A percentile compares a stretch with the other conserved stretches of the same genome.
These are phyloP conservation scores for Apostichopus californicus DNA, from an alignment of 35 echinoderm and acorn worm genomes.

Conservation along the genomic window DNA sequence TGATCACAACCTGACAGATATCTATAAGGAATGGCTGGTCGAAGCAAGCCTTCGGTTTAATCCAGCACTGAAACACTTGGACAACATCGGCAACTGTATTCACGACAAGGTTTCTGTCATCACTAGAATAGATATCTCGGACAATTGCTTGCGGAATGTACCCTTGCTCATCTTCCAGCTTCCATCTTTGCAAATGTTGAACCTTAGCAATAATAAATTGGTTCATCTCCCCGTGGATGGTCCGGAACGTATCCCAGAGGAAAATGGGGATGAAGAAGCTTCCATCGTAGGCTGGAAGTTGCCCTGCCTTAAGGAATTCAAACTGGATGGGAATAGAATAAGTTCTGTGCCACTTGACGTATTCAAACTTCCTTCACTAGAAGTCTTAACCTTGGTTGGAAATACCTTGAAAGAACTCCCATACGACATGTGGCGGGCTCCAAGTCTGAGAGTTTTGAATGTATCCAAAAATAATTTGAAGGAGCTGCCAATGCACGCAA, in stretches of 20 bases:
- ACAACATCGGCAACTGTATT: constrained; percentile 54
- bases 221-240: constrained; percentile 58
- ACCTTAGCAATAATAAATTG: constrained; percentile 88
- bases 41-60: constrained; percentile 84
- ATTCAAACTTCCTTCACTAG: constrained; percentile 75
- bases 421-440: constrained; percentile 96
- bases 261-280: background rate
- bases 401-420: constrained; percentile 76
- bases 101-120: constrained; percentile 65
- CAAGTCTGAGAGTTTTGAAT: constrained; percentile 82
- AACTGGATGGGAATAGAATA: constrained; percentile 77
- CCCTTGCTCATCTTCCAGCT: constrained; percentile 86
- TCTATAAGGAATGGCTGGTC: constrained; percentile 84
- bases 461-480: constrained; percentile 77
- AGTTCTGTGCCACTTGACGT: constrained; percentile 63
- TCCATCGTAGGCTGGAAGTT: constrained; percentile 70
- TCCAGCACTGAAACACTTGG: constrained; percentile 68
- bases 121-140: constrained; percentile 89
- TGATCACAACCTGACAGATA: constrained; percentile 86
- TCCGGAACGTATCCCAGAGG: background rate
- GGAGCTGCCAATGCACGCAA: constrained; percentile 69
- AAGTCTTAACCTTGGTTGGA: constrained; percentile 55
- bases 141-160: constrained; percentile 75
- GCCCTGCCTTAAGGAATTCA: constrained; percentile 68
- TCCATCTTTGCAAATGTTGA: constrained; percentile 85